Conservation (phyloP, 1,140 invertebrate genomes). For the Saccostrea echinata region DNA sequence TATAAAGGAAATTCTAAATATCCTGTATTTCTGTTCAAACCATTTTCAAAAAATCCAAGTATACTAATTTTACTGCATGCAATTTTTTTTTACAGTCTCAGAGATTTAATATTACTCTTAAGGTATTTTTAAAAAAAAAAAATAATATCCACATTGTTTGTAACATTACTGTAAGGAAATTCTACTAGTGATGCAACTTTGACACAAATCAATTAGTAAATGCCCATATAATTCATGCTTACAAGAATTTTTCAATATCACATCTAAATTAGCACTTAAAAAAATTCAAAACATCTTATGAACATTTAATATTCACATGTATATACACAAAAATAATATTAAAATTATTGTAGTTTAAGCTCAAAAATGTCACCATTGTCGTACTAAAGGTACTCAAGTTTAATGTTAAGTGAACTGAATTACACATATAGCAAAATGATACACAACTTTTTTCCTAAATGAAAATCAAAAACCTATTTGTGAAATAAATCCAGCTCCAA, state of each 20-base stretch:
- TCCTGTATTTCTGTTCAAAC: too few species aligned
- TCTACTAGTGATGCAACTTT: slow-evolving; percentile 2
- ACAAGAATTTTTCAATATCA: background rate
- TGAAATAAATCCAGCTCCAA: background rate
- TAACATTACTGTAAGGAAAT: background rate
- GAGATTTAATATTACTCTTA: too few species aligned
- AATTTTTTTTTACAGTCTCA: too few species aligned
- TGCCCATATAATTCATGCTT: slow-evolving; percentile 22
- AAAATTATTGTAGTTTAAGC: background rate
- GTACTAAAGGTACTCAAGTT: background rate
- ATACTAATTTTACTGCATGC: too few species aligned
- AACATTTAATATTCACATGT: background rate
- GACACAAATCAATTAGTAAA: background rate
- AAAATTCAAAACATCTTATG: background rate
- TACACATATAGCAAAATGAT: background rate
- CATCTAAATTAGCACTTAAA: slow-evolving; percentile 13
- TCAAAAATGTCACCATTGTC: background rate
- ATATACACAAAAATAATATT: slow-evolving; percentile 9
- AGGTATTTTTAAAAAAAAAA: too few species aligned
- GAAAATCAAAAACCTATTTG: background rate
- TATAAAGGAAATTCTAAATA: too few species aligned
- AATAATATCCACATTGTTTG: background rate
- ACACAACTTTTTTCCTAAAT: background rate
- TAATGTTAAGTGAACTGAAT: background rate
- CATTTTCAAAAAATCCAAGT: too few species aligned